Evolutionary conservation across 2,888 invertebrate species (phyloP).

Genomic region (Meghimatium bilineatum): DNA sequence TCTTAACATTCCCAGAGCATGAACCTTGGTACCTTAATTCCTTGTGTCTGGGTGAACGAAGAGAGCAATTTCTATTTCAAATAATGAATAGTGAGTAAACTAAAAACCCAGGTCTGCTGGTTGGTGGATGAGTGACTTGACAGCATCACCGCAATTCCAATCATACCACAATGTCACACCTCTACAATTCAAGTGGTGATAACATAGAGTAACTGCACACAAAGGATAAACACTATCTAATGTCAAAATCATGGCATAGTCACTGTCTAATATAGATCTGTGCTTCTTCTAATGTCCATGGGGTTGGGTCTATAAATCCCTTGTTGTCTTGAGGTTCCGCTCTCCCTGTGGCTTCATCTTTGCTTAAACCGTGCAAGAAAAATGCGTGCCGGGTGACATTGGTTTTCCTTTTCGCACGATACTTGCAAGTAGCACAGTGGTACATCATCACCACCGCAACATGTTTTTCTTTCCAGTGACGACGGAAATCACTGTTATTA

Average conservation of each 20-base stretch:
- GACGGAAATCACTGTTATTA: constrained; percentile 25
- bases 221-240: background rate
- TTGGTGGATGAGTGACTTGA: too few relatives aligned
- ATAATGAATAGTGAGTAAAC: too few relatives aligned
- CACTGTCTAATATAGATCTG: background rate
- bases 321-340: constrained; percentile 25
- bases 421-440: constrained; percentile 21
- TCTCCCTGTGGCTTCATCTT: constrained; percentile 16
- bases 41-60: too few relatives aligned
- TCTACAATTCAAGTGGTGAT: too few relatives aligned
- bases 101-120: too few relatives aligned
- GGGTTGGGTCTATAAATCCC: constrained; percentile 33
- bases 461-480: constrained; percentile 43
- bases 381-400: constrained; percentile 24
- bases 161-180: too few relatives aligned
- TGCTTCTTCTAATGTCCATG: constrained; percentile 36
- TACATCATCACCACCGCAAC: constrained; percentile 22
- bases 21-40: too few relatives aligned
- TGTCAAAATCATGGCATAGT: background rate
- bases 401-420: constrained; percentile 18
- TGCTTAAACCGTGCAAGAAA: constrained; percentile 8
- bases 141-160: too few relatives aligned
- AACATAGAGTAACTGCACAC: too few relatives aligned
- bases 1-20: too few relatives aligned
- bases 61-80: too few relatives aligned